phyloP scores from a whole-genome alignment of 2,797 vertebrate genomes.

The Oreonectes daqikongensis region DNA sequence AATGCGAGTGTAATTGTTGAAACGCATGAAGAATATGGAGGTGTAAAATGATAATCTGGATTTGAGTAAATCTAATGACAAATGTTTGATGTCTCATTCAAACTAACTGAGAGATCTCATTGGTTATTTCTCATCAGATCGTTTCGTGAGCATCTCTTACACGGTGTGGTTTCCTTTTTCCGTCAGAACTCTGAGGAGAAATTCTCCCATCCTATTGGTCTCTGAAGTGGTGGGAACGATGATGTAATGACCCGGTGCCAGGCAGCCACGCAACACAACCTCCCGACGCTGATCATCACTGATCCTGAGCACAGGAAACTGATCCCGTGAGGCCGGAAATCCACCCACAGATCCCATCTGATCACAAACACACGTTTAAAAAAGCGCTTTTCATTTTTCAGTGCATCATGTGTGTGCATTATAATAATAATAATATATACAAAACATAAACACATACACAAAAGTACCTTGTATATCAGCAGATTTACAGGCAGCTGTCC shows the following conservation, averaged over 20 bases:
- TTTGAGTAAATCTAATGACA: too few relatives aligned
- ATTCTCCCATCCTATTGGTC: conserved; percentile 69
- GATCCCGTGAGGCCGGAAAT: conserved; percentile 60
- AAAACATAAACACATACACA: background rate
- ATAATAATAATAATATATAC: background rate
- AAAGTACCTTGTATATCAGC: conserved; percentile 71
- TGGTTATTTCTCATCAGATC: too few relatives aligned
- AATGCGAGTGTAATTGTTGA: too few relatives aligned
- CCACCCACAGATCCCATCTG: conserved; percentile 54
- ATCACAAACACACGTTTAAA: conserved; percentile 10
- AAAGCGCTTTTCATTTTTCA: background rate
- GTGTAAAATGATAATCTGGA: too few relatives aligned
- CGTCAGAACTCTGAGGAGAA: conserved; percentile 74
- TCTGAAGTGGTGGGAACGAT: conserved; percentile 70
- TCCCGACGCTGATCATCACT: conserved; percentile 62
- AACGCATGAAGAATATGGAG: too few relatives aligned
- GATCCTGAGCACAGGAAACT: conserved; percentile 57
- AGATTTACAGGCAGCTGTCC: conserved; percentile 61
- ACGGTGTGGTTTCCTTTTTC: conserved; percentile 65
- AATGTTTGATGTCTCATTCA: too few relatives aligned
- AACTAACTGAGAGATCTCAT: too few relatives aligned
- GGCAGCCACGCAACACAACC: conserved; percentile 67
- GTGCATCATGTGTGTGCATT: background rate
- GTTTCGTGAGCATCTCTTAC: conserved; percentile 62
- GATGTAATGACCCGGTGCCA: conserved; percentile 74